A percentile compares a stretch with the other conserved stretches of the same genome.
Conservation (phyloP, 2,888 invertebrate species). For the Cephus sareptanus region DNA sequence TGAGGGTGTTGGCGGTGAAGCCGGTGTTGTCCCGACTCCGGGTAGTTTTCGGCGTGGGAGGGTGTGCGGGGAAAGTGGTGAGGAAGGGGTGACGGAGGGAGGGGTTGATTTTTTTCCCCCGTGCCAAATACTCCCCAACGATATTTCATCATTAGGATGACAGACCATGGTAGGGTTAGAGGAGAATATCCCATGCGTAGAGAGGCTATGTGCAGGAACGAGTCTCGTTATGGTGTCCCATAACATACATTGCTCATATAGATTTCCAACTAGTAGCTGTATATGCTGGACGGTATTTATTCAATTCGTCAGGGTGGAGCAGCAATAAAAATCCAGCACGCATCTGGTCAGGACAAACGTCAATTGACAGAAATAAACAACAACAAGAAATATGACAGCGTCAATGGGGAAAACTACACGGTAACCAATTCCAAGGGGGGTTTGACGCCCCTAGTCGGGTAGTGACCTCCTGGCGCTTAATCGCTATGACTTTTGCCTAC, state of each 20-base stretch:
- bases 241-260: neutral
- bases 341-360: neutral
- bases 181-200: neutral
- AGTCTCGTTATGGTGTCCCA: neutral
- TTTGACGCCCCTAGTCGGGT: neutral
- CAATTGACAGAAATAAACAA: neutral
- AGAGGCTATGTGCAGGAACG: neutral
- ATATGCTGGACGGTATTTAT: neutral
- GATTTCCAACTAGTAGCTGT: neutral
- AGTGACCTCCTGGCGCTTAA: neutral
- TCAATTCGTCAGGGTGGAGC: neutral
- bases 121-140: conserved; percentile 41
- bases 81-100: conserved; percentile 5
- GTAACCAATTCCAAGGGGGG: neutral
- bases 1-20: neutral
- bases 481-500: neutral
- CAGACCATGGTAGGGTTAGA: conserved; percentile 58
- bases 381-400: neutral
- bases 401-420: neutral
- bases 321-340: neutral
- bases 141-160: conserved; percentile 66
- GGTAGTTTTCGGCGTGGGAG: neutral
- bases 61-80: neutral
- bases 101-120: conserved; percentile 18
- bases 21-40: neutral